These are phyloP conservation scores for Benitochromis conjunctus DNA, from an alignment of 2,113 vertebrate genomes.

Conservation along the genomic window DNA sequence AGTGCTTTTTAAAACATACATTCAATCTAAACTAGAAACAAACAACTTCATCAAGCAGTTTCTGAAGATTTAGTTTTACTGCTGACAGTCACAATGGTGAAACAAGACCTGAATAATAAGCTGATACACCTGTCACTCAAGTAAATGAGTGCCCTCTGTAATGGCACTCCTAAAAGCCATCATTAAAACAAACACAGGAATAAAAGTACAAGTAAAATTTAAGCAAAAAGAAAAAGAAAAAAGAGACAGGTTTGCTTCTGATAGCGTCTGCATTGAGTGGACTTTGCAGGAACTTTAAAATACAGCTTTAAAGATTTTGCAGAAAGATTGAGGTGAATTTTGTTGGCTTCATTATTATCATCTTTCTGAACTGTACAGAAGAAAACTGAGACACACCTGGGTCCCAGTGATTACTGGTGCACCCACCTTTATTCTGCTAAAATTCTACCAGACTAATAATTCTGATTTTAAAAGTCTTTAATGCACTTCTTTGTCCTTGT, in stretches of 20 bases:
- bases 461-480: background rate
- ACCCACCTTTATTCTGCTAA: background rate
- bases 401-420: background rate
- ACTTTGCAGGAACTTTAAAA: background rate
- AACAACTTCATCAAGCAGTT: background rate
- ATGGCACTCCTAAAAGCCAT: background rate
- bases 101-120: background rate
- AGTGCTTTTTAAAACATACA: background rate
- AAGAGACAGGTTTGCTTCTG: background rate
- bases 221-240: background rate
- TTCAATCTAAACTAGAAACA: background rate
- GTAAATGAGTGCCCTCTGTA: background rate
- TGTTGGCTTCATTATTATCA: background rate
- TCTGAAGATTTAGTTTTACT: background rate
- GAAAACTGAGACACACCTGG: rapidly evolving
- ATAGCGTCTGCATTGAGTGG: slow-evolving; percentile 23
- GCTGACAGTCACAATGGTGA: background rate
- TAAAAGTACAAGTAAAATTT: background rate
- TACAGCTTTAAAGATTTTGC: background rate
- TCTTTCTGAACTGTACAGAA: rapidly evolving
- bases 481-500: background rate
- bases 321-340: background rate
- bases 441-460: background rate
- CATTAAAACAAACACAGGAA: background rate
- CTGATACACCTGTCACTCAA: background rate